These are phyloP conservation scores for Campylomormyrus numenius DNA, from an alignment of 2,113 vertebrate species.

Conservation along the genomic window DNA sequence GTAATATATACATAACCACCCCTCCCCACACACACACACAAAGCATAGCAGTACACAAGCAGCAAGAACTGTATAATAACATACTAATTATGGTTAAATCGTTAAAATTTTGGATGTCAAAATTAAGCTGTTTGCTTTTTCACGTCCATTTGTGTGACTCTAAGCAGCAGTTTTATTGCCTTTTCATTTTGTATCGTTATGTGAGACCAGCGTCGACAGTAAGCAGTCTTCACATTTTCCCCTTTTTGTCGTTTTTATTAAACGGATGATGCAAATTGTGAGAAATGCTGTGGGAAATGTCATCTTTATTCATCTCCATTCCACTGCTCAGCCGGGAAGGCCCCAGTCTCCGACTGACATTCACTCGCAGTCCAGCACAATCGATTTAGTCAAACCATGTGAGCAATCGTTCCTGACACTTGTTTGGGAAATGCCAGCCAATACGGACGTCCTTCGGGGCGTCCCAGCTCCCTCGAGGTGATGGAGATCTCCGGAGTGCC, in stretches of 20 bases:
- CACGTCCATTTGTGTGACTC: not conserved
- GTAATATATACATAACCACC: not conserved
- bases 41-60: not conserved
- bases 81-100: not conserved
- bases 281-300: conserved; percentile 13
- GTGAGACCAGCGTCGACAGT: not conserved
- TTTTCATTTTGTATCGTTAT: not conserved
- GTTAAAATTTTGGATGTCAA: not conserved
- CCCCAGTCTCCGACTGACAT: not conserved
- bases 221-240: not conserved
- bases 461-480: not conserved
- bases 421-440: not conserved
- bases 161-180: not conserved
- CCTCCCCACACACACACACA: not conserved
- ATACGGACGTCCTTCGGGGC: not conserved
- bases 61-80: not conserved
- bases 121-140: not conserved
- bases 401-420: conserved; percentile 8
- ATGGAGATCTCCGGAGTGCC: not conserved
- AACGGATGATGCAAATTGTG: conserved; percentile 10
- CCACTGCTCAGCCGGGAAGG: not conserved
- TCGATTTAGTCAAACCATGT: not conserved
- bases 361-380: not conserved
- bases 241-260: not conserved
- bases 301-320: conserved; percentile 9